Evolutionary conservation across 2,113 vertebrate genomes (phyloP).

Genomic region (Lycocorax pyrrhopterus): DNA sequence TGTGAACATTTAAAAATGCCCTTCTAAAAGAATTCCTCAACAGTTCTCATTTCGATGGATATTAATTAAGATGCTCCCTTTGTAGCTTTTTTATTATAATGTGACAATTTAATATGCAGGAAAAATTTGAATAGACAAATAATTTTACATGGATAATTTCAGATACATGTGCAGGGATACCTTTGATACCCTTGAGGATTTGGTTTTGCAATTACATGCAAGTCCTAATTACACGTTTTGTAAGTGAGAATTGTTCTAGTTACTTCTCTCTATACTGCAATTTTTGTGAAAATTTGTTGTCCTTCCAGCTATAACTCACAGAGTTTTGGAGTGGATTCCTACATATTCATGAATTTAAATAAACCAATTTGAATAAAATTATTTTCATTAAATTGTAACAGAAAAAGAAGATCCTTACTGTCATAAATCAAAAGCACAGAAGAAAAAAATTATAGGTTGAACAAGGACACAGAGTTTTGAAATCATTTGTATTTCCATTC

Average conservation of each 20-base stretch:
- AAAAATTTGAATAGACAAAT: neutral
- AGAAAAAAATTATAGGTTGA: neutral
- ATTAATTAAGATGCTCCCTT: neutral
- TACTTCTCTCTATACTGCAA: neutral
- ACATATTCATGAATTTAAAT: neutral
- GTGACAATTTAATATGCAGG: neutral
- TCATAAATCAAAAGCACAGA: neutral
- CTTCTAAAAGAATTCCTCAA: neutral
- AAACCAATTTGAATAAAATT: neutral
- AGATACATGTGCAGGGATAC: neutral
- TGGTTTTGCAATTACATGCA: neutral
- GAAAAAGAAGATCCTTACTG: neutral
- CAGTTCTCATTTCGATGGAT: neutral
- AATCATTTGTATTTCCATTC: neutral
- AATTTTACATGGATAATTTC: constrained; percentile 7
- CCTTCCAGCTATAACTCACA: neutral
- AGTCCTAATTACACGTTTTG: neutral
- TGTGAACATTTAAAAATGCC: neutral
- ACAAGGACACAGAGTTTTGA: neutral
- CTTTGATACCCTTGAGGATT: neutral
- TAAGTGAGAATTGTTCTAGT: neutral
- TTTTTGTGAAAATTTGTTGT: neutral
- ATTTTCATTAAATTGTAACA: neutral
- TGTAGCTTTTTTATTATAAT: neutral
- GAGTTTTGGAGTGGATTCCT: neutral